These are phyloP conservation scores for Clytia hemisphaerica DNA, from an alignment of 30 jellyfish, hydroid and myxozoan species.

Conservation along the genomic window DNA sequence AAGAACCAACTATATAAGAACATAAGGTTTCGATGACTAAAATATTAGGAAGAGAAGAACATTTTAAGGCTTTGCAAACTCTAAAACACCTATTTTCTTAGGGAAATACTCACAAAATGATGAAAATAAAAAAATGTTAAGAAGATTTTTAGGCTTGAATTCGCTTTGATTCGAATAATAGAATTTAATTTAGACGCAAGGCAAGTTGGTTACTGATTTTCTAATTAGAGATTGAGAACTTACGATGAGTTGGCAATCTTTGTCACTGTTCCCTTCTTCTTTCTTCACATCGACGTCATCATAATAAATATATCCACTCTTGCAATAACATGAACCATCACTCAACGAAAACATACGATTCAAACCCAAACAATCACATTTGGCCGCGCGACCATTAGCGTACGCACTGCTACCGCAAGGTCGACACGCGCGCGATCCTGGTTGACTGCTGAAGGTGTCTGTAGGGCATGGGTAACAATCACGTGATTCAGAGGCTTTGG, in stretches of 20 bases:
- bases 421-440: slow-evolving; percentile 80
- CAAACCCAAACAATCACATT: slow-evolving; percentile 75
- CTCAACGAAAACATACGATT: slow-evolving; percentile 81
- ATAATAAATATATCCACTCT: slow-evolving; percentile 60
- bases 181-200: neutral
- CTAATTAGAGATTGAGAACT: neutral
- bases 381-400: slow-evolving; percentile 48
- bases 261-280: slow-evolving; percentile 88
- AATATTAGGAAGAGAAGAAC: too few species aligned
- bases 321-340: slow-evolving; percentile 92
- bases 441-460: slow-evolving; percentile 61
- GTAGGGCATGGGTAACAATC: slow-evolving; percentile 84
- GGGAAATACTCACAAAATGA: too few species aligned
- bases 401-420: slow-evolving; percentile 99
- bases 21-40: too few species aligned
- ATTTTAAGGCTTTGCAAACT: too few species aligned
- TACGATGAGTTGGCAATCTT: slow-evolving; percentile 85
- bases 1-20: too few species aligned
- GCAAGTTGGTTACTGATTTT: neutral
- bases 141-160: too few species aligned
- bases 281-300: slow-evolving; percentile 55
- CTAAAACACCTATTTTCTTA: too few species aligned
- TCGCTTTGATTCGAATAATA: too few species aligned
- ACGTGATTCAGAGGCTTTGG: slow-evolving; percentile 61
- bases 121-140: too few species aligned